Evolutionary conservation across 2,797 vertebrate genomes (phyloP).

Genomic region (Chaetodon trifasciatus): DNA sequence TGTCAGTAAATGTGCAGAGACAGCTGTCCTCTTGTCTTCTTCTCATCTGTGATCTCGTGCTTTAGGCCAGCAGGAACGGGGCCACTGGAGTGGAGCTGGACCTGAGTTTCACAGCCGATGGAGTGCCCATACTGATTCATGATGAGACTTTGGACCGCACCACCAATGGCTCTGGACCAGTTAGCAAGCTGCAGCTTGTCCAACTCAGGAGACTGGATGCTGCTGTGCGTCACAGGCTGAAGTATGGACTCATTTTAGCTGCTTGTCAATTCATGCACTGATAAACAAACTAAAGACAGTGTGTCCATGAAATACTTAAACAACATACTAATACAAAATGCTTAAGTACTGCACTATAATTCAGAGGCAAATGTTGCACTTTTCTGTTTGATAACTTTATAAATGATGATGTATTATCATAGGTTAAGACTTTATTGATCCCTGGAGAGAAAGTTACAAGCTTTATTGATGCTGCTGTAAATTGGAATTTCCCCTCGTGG

Average conservation of each 20-base stretch:
- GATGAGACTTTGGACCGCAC: slow-evolving; percentile 94
- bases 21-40: neutral
- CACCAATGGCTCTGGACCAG: slow-evolving; percentile 90
- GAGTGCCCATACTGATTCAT: slow-evolving; percentile 92
- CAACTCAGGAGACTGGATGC: slow-evolving; percentile 91
- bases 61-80: slow-evolving; percentile 91
- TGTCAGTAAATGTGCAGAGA: neutral
- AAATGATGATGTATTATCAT: neutral
- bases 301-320: neutral
- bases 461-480: no score
- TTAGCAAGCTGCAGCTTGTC: slow-evolving; percentile 87
- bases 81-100: slow-evolving; percentile 93
- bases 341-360: neutral
- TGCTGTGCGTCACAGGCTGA: slow-evolving; percentile 89
- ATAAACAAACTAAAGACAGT: neutral
- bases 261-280: neutral
- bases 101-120: slow-evolving; percentile 92
- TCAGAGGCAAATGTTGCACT: no score
- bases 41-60: slow-evolving; percentile 14
- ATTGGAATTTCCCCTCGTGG: no score
- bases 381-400: no score
- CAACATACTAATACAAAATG: no score
- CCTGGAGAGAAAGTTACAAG: neutral
- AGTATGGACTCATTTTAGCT: slow-evolving; percentile 77
- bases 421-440: no score